Evolutionary conservation across 2,888 invertebrate species (phyloP), one percentile per base, ranked within the genome.

Genomic region (Polymixis lichenea): DNA sequence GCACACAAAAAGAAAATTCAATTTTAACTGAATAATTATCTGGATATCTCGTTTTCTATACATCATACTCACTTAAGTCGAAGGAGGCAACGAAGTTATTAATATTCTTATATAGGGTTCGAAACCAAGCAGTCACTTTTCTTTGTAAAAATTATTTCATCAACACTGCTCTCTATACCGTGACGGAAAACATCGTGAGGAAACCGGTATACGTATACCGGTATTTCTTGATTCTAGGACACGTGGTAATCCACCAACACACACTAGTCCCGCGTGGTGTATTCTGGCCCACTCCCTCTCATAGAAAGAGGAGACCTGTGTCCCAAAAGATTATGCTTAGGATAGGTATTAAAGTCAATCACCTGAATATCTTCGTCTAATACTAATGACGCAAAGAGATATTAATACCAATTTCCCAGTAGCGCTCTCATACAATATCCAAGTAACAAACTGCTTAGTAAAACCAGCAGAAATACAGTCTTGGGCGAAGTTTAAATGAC

Each of bases 401-500:
- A 66, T 74, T 60, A 68, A 43, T 67, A 75, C 15, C 38, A 75
- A 72, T 77, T 83, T 66, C 28, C 49, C 53, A 17, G 17, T 13
- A 53, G 56, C 38, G 56, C 46, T 75, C 56, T 74, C 25, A 61
- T 53, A 43, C 28, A 43, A 25, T 61, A 73, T 73, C 71, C 72
- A 78, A 75, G 53, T 75, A 61, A 60, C 71, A 71, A 67, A 72
- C 17, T 72, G 38, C 61, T 38, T 49, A 62, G 11, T 49, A 70
- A 84, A 77, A 49, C 72, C 43, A 67, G 25, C 61, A 71, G 66
- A 72, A 79, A 80, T 62, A 75, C 38, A 38, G 38, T 28, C 75
- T 78, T 65, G 60, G 69, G 55, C 51, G 1, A 77, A 85, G 77
- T 85, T 83, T 62, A 75, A 85, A 86, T 76, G 77, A 70, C 76